Evolutionary conservation across 2,113 vertebrate genomes (phyloP).

Genomic region (Sinocyclocheilus grahami): DNA sequence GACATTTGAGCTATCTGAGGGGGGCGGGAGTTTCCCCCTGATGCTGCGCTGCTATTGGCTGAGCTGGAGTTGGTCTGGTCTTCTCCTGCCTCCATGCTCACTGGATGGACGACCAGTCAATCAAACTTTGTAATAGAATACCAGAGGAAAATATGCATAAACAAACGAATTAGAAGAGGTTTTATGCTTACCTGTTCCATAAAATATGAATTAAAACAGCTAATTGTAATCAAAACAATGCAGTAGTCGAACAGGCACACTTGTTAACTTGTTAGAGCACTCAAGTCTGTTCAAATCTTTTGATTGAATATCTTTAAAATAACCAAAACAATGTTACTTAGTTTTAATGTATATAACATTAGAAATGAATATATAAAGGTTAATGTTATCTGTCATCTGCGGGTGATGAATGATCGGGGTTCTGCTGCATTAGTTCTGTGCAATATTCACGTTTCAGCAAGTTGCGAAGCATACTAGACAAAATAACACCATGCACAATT

Average conservation of each 20-base stretch:
- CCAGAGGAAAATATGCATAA: conserved; percentile 22
- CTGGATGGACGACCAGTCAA: conserved; percentile 47
- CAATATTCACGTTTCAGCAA: neutral
- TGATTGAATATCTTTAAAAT: neutral
- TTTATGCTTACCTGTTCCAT: neutral
- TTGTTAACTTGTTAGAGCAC: neutral
- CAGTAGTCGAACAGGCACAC: neutral
- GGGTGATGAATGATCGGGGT: neutral
- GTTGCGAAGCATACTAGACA: neutral
- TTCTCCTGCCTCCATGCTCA: conserved; percentile 90
- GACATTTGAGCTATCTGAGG: conserved; percentile 96
- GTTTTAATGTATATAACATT: neutral
- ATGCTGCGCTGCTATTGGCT: conserved; percentile 82
- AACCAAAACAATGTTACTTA: neutral
- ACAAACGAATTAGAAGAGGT: neutral
- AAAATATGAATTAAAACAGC: neutral
- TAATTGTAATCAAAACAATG: neutral
- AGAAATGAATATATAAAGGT: neutral
- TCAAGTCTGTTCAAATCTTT: neutral
- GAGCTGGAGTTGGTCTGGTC: conserved; percentile 87
- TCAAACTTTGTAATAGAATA: conserved; percentile 16
- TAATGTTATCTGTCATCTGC: conserved; percentile 7
- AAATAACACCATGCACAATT: neutral
- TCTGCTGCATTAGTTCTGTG: neutral
- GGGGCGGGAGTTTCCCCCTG: conserved; percentile 86